Evolutionary conservation across 2,888 invertebrate species (phyloP), one percentile per base, ranked within the genome.

Genomic region (Megastigmus dorsalis): DNA sequence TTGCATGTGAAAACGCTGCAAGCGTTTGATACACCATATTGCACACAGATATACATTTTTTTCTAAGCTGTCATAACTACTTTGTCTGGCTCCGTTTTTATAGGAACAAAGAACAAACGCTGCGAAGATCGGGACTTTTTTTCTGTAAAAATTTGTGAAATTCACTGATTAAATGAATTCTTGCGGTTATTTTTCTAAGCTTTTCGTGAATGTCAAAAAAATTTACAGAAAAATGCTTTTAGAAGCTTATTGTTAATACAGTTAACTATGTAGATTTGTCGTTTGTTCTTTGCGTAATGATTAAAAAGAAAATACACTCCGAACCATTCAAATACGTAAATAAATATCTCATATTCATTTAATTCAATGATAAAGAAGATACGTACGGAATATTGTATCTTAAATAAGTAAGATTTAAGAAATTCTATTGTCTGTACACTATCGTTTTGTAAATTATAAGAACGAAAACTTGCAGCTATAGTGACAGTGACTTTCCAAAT

Each of bases 1-100:
- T 52, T 69, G 41, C 41, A 68, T 50, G 36, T 63, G 54, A 55
- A 10, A 36, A 43, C 33, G 43, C 36, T 33, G 20, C 57, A 23
- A 43, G 15, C 30, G 23, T 41, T 70, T 33, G 10, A 28, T 38
- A 62, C 54, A 30, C 36, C 30, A 6, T 71, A 71, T 71, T 71
- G 71, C 71, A 65, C 63, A 15, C 28, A 45, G 36, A 48, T 55
- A 36, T n/a, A 30, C n/a, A 65, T 55, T 60, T 57, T 59, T 54
- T 54, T 23, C 9, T 5, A 30, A 28, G 38, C 52, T 45, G 9
- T 18, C 4, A 38, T n/a, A n/a, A n/a, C 41, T 30, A n/a, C 13
- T 54, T 18, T 23, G n/a, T n/a, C n/a, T n/a, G n/a, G n/a, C n/a
- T n/a, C n/a, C n/a, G 28, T n/a, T 9, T 45, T 18, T 10, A 7